Base-by-base conservation (phyloP, 2,888 invertebrate species). In the Ophioninae sp. region DNA sequence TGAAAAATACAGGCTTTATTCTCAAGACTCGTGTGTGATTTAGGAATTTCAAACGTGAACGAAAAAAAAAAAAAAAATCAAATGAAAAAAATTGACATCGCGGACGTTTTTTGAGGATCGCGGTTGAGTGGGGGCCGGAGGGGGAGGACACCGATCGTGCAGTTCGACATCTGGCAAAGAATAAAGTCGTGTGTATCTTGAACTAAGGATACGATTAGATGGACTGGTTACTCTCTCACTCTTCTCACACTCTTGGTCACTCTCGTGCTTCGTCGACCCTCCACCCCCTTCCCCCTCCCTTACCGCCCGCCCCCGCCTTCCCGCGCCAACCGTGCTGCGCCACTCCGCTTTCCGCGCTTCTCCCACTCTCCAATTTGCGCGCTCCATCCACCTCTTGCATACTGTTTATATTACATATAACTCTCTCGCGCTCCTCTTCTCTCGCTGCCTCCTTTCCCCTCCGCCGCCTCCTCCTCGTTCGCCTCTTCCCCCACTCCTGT, bases 131-230 rank as follows among this genome's bases (percentile, higher is more conserved):
- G 61, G 73, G 75, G n/a, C n/a, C n/a, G n/a, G n/a, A n/a, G 64
- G 68, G 62, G 79, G 78, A 80, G 79, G 81, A 67, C 41, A 75
- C 72, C 85, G 85, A 89, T 89, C 88, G 87, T 89, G 89, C 88
- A 88, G 88, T 89, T 89, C 88, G 89, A 88, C 90, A 91, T 91
- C 90, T 91, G 90, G 90, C 90, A 89, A 89, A 87, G 88, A 89
- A 89, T 89, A 88, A 88, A 88, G 88, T 89, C 90, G 89, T 90
- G 89, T 90, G 88, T 91, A 89, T 90, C 88, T 88, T 88, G 86
- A 87, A 89, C 89, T 89, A 88, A 88, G 86, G 88, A 91, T 90
- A 90, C 89, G 89, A 91, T 91, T 91, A 91, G 90, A 91, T 88
- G 87, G 85, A 88, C 88, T 89, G 87, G 88, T 87, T 88, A 88